A percentile compares a stretch with the other conserved stretches of the same genome.
Evolutionary conservation across 2,888 invertebrate genomes (phyloP).

Genomic region (Epicampocera succincta): DNA sequence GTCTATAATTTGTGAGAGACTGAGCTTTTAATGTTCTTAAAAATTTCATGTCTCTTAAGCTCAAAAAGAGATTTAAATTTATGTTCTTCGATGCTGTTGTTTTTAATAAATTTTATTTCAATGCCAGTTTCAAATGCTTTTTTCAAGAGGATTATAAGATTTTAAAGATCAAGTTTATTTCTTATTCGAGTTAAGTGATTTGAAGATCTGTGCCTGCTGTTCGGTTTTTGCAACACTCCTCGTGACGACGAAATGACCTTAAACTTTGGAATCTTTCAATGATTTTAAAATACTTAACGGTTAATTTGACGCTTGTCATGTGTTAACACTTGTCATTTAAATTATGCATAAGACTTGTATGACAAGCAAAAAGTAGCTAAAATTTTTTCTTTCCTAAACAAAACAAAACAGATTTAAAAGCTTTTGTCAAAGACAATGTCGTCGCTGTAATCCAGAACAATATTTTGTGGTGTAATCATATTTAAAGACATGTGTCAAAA

Average conservation of each 20-base stretch:
- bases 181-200: conserved; percentile 1
- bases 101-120: conserved; percentile 50
- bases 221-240: background rate
- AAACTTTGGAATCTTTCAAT: conserved; percentile 49
- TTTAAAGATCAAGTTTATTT: conserved; percentile 45
- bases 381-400: background rate
- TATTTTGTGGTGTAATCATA: conserved; percentile 30
- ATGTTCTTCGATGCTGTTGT: conserved; percentile 7
- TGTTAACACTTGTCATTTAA: conserved; percentile 42
- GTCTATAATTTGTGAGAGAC: conserved; percentile 49
- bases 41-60: conserved; percentile 57
- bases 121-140: conserved; percentile 44
- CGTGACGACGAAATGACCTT: conserved; percentile 51
- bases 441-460: conserved; percentile 10
- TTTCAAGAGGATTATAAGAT: conserved; percentile 51
- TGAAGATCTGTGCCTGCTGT: conserved; percentile 16
- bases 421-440: conserved; percentile 29
- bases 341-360: conserved; percentile 13
- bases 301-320: conserved; percentile 46
- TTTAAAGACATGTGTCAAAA: conserved; percentile 61
- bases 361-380: conserved; percentile 15
- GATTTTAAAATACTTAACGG: conserved; percentile 49
- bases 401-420: conserved; percentile 31
- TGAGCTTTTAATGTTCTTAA: background rate
- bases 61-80: conserved; percentile 51